Evolutionary conservation across 2,113 vertebrate species (phyloP), one percentile per base, ranked within the genome.

Genomic region (Plotosus lineatus): DNA sequence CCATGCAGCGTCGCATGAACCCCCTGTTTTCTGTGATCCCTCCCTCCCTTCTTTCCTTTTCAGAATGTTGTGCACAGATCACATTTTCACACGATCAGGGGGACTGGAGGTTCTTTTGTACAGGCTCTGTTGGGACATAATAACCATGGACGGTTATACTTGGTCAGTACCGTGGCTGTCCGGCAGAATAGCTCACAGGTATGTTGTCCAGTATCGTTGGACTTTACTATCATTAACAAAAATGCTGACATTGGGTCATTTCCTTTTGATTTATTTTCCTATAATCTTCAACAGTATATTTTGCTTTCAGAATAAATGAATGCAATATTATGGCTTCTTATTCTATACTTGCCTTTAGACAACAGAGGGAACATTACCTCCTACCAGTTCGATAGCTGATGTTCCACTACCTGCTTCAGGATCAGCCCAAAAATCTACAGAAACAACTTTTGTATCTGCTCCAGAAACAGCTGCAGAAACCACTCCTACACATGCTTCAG

Each of bases 101-200:
- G 89, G 40, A 82, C 82, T 72, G 75, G 58, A 40, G 55, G 81
- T 71, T 77, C 84, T 0, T 48, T 85, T 4, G 8, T 84, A 44
- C 88, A 86, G 73, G 71, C 87, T 61, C 75, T 90, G 68, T 74
- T 91, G 19, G 84, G 88, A 28, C 71, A 68, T 60, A 80, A 85
- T 26, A 90, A 85, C 1, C 69, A 87, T 6, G 90, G 87, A 33
- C 88, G 83, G 78, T 69, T 92, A 48, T 55, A 92, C 19, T 88
- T 92, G 88, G 85, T 91, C 48, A 92, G 86, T 21, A 55, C 89
- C 0, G 81, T 89, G 51, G 82, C 89, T 0, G 73, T 92, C 74
- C 89, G 93, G 75, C 87, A 92, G 81, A 93, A 87, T 86, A 92
- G 93, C 85, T 88, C 92, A 56, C 90, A 91, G 93, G 93, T 93